Percentiles rank a stretch among this genome's conserved stretches.
Evolutionary conservation across 2,888 invertebrate genomes (phyloP).

Genomic region (Amblyjoppa fuscipennis): DNA sequence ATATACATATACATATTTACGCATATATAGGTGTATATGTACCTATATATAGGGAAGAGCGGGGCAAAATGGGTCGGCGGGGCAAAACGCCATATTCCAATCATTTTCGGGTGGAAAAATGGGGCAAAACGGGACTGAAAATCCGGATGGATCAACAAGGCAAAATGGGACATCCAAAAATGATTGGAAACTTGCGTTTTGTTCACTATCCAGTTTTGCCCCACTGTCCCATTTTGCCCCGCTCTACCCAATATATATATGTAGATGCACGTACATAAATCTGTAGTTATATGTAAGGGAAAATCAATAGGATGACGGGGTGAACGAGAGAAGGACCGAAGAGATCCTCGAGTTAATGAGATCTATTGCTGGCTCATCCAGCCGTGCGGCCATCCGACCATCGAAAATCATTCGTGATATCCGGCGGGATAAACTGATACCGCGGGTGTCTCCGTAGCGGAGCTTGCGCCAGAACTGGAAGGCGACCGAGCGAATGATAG

Average conservation of each 20-base stretch:
- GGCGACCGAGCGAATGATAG: background rate
- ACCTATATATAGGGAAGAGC: no score
- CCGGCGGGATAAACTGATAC: background rate
- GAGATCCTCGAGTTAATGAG: constrained; percentile 78
- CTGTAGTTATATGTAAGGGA: background rate
- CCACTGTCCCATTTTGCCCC: no score
- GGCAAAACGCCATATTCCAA: no score
- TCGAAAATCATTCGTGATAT: constrained; percentile 66
- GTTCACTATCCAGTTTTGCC: no score
- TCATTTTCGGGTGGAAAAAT: no score
- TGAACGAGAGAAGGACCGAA: constrained; percentile 68
- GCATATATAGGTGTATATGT: background rate
- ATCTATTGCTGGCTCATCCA: constrained; percentile 66
- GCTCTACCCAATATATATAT: background rate
- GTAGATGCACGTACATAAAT: background rate
- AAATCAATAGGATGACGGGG: background rate
- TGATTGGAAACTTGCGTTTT: no score
- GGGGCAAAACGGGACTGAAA: no score
- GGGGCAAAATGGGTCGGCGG: no score
- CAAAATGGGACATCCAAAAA: no score
- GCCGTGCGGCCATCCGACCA: constrained; percentile 41
- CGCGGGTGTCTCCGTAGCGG: background rate
- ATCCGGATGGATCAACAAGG: no score
- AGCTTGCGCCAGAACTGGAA: background rate
- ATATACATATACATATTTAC: background rate